Percentiles rank a stretch among this genome's conserved stretches.
Conservation (phyloP, 1,140 invertebrate species). For the Sogatella furcifera region DNA sequence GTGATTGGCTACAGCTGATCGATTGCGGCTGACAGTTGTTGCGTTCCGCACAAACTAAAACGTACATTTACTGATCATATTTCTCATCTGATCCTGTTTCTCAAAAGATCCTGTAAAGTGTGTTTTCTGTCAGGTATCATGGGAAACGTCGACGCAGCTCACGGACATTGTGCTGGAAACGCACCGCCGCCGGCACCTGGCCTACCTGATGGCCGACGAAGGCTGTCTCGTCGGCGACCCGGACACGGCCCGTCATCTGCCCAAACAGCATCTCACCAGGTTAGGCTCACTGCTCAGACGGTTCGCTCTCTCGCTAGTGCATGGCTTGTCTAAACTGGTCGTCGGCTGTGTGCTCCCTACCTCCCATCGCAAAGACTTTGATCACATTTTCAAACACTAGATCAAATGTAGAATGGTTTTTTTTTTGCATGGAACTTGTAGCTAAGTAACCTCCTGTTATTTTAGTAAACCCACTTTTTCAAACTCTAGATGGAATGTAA, state of each 20-base stretch:
- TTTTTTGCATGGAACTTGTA: too few species aligned
- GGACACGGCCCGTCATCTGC: constrained; percentile 75
- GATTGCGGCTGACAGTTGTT: too few species aligned
- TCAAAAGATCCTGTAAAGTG: neutral
- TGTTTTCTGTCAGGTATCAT: constrained; percentile 34
- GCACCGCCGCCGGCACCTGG: constrained; percentile 80
- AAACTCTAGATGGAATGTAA: too few species aligned
- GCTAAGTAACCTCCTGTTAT: too few species aligned
- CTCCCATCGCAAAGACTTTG: neutral
- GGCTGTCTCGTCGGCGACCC: constrained; percentile 83
- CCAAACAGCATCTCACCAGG: constrained; percentile 75
- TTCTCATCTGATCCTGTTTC: too few species aligned
- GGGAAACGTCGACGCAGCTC: constrained; percentile 53
- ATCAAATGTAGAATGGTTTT: too few species aligned
- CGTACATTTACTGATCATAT: too few species aligned
- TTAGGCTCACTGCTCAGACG: constrained; percentile 25
- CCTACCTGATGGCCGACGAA: constrained; percentile 93
- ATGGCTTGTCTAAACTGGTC: neutral
- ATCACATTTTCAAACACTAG: neutral
- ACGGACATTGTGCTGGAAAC: constrained; percentile 82
- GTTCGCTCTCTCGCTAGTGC: neutral
- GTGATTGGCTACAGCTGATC: too few species aligned
- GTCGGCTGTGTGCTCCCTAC: neutral
- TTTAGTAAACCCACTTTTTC: too few species aligned
- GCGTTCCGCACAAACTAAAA: too few species aligned